phyloP scores from a whole-genome alignment of 64 coral and sea anemone species.

The Montipora capricornis region DNA sequence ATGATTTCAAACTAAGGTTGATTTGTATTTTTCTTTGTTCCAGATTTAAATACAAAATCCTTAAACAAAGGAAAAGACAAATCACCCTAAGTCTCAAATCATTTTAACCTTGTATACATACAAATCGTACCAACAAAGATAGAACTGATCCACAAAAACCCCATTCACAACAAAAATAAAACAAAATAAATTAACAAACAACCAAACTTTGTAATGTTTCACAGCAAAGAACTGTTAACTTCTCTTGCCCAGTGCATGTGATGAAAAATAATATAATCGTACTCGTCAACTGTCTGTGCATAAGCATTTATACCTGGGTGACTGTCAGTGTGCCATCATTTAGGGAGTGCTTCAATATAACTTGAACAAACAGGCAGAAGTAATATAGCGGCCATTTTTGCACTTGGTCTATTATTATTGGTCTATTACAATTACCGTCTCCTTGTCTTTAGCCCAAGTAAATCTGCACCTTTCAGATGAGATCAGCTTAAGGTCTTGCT shows the following conservation, averaged over 20 bases:
- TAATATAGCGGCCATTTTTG: conserved; percentile 6
- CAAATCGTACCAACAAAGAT: conserved; percentile 11
- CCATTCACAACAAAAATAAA: not conserved
- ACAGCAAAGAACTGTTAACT: not conserved
- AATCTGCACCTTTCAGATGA: conserved; percentile 13
- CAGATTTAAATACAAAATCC: conserved; percentile 9
- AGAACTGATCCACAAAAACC: conserved; percentile 4
- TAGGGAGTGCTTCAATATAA: not conserved
- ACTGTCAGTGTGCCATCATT: not conserved
- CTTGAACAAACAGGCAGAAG: not conserved
- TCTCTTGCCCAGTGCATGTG: not conserved
- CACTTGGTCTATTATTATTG: conserved; percentile 7
- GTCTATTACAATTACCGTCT: conserved; percentile 34
- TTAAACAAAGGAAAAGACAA: conserved; percentile 16
- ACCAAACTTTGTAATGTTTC: conserved; percentile 7
- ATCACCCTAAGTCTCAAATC: not conserved
- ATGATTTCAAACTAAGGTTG: conserved; percentile 10
- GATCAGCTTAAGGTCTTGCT: conserved; percentile 17
- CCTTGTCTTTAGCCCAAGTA: conserved; percentile 31
- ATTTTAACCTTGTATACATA: conserved; percentile 3
- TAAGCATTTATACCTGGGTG: not conserved
- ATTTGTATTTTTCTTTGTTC: conserved; percentile 12
- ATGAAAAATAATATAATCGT: conserved; percentile 6
- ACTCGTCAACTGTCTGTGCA: not conserved
- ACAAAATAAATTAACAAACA: not conserved